Base-by-base conservation (phyloP, 1,140 invertebrate species). In the Sinonovacula constricta region DNA sequence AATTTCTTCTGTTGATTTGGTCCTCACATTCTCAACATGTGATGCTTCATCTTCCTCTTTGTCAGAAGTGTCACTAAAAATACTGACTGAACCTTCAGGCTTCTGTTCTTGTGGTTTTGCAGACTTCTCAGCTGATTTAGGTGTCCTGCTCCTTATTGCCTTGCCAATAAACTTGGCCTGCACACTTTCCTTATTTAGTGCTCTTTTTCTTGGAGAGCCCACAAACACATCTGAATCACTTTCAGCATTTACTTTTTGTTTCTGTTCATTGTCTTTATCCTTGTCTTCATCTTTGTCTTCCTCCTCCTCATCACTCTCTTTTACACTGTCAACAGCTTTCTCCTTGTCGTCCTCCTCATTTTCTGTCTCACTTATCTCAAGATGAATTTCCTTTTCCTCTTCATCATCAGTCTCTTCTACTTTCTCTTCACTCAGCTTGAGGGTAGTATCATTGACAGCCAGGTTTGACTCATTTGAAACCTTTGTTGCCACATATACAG, bases 1-100 rank as follows among this genome's bases (percentile, higher is more conserved):
- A 4, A 76, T 76, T 59, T 76, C 72, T 59, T 76, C 72, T 18
- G 72, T 76, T 39, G 72, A 76, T 49, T 66, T 66, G 10, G 49
- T 66, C 59, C 72, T 56, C 5, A 28, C 10, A 12, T 18, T 18
- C 22, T 3, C 10, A 22, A 28, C 36, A n/a, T 31, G 12, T 57
- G 45, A 39, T 33, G n/a, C 5, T 33, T 53, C 26, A 33, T 65
- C 3, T 18, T 7, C 1, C 2, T 65, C 62, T 18, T 31, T 33
- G 30, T 65, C 33, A 31, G 28, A 31, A 34, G 30, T 33, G 18
- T 65, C 62, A 65, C 62, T 31, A 15, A 60, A 31, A 65, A 65
- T 65, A 28, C 53, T 34, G 10, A 57, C 53, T 24, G 51, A 69
- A 1, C 53, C 67, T 53, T n/a, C n/a, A n/a, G 53, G 56, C 1